These are phyloP conservation scores for Atta cephalotes DNA, from an alignment of 1,140 invertebrate genomes.

Conservation along the genomic window DNA sequence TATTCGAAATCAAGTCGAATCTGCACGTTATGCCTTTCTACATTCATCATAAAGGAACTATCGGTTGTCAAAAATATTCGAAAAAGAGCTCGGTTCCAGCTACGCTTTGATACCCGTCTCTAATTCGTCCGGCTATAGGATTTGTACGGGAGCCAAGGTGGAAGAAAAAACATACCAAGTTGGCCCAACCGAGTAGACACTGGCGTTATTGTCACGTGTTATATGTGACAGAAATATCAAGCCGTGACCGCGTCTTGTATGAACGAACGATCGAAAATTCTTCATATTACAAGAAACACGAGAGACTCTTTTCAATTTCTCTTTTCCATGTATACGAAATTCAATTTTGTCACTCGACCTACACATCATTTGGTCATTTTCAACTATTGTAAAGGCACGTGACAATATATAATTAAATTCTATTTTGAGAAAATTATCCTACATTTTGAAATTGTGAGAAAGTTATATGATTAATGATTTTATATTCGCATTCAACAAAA, in stretches of 20 bases:
- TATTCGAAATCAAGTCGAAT: not conserved
- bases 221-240: constrained; percentile 45
- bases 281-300: constrained; percentile 43
- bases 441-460: not conserved
- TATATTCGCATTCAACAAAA: not conserved
- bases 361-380: not conserved
- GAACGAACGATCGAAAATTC: constrained; percentile 28
- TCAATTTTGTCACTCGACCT: constrained; percentile 9
- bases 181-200: constrained; percentile 39
- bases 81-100: constrained; percentile 58
- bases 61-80: constrained; percentile 67
- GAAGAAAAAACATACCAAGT: constrained; percentile 41
- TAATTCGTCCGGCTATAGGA: constrained; percentile 73
- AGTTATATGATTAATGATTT: not conserved
- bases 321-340: not conserved
- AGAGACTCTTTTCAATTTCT: constrained; percentile 45
- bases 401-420: not conserved
- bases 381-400: not conserved
- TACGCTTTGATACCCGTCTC: constrained; percentile 77
- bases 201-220: constrained; percentile 37
- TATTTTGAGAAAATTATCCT: not conserved
- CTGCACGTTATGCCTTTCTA: not conserved
- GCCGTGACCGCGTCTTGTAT: constrained; percentile 28
- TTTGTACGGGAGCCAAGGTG: constrained; percentile 18
- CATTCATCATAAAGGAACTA: constrained; percentile 46